Evolutionary conservation across 2,888 invertebrate genomes (phyloP).

Genomic region (Apeira syringaria): DNA sequence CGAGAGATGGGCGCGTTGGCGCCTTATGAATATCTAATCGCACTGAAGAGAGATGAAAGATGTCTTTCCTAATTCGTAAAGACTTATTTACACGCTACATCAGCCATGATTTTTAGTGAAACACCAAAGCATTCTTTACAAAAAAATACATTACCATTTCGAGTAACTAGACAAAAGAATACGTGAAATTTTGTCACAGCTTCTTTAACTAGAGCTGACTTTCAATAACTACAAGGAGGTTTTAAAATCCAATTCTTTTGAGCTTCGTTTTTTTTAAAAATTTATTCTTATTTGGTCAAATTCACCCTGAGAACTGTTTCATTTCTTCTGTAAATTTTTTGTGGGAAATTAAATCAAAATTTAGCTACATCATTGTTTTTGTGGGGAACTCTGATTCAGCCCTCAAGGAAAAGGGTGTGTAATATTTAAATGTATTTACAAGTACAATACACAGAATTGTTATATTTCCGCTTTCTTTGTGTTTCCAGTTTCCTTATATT

Average conservation of each 20-base stretch:
- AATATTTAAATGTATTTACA: slow-evolving; percentile 10
- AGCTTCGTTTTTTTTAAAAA: no score
- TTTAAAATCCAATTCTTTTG: no score
- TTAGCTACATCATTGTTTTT: slow-evolving; percentile 17
- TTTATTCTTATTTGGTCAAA: no score
- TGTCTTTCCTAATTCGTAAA: slow-evolving; percentile 63
- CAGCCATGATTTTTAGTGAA: slow-evolving; percentile 44
- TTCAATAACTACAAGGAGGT: no score
- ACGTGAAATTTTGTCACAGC: no score
- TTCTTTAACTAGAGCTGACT: no score
- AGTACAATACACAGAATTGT: slow-evolving; percentile 7
- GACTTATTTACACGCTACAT: slow-evolving; percentile 64
- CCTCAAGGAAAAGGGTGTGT: slow-evolving; percentile 21
- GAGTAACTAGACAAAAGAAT: slow-evolving; percentile 3
- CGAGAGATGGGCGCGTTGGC: slow-evolving; percentile 43
- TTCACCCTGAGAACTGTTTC: slow-evolving; percentile 1
- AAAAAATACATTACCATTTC: slow-evolving; percentile 12
- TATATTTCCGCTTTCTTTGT: slow-evolving; percentile 7
- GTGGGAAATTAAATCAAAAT: slow-evolving; percentile 13
- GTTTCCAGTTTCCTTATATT: slow-evolving; percentile 7
- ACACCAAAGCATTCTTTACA: slow-evolving; percentile 18
- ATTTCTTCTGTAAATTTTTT: slow-evolving; percentile 7
- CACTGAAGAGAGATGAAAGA: slow-evolving; percentile 67
- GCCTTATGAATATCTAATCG: slow-evolving; percentile 75
- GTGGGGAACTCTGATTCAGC: slow-evolving; percentile 5